phyloP scores from a whole-genome alignment of 2,113 vertebrate species.

The Lampris megalopsis region DNA sequence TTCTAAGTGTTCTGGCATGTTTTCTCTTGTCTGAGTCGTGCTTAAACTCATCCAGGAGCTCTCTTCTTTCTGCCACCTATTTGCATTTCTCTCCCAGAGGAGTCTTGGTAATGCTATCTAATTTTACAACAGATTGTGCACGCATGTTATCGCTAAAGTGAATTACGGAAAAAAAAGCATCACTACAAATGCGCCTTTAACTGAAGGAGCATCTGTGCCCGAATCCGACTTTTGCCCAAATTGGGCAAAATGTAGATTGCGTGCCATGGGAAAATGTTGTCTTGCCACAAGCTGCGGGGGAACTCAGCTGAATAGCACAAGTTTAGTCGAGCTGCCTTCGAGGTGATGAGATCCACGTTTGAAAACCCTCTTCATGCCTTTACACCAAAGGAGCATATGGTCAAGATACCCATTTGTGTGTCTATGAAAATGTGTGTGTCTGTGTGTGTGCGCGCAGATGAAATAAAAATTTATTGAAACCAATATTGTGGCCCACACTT shows the following conservation, averaged over 20 bases:
- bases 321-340: neutral
- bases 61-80: no score
- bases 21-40: no score
- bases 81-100: conserved; percentile 27
- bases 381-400: conserved; percentile 34
- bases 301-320: neutral
- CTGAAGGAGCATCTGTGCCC: conserved; percentile 19
- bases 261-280: conserved; percentile 1
- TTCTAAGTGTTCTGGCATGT: no score
- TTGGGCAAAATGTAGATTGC: conserved; percentile 24
- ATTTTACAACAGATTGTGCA: conserved; percentile 52
- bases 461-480: no score
- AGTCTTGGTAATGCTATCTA: conserved; percentile 54
- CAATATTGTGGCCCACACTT: no score
- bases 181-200: conserved; percentile 35
- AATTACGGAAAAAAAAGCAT: conserved; percentile 40
- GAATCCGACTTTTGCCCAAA: conserved; percentile 22
- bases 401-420: neutral
- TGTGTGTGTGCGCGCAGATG: neutral
- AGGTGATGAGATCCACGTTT: conserved; percentile 14
- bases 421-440: conserved; percentile 7
- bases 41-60: no score
- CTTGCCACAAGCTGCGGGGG: neutral
- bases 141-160: conserved; percentile 19
- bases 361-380: conserved; percentile 20